Percentiles rank a stretch among this genome's conserved stretches.
Conservation (phyloP, 2,113 vertebrate species). For the Amazona guildingii region DNA sequence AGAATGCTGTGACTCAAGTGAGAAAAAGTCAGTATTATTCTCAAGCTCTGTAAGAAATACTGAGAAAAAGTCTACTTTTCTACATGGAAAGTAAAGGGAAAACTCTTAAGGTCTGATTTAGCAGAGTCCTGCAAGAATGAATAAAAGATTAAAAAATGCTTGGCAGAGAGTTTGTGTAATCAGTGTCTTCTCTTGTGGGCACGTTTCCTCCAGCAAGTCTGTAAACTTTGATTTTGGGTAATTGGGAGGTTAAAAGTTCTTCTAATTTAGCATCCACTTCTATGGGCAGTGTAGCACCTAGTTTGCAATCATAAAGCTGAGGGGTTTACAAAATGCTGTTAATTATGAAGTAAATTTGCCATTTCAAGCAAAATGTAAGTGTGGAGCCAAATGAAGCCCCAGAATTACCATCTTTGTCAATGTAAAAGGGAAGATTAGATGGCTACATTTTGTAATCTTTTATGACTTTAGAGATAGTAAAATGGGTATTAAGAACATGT, state of each 20-base stretch:
- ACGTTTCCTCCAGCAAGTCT: background rate
- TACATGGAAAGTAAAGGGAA: background rate
- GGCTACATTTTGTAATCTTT: background rate
- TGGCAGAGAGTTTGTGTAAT: background rate
- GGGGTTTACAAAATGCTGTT: background rate
- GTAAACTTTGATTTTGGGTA: constrained; percentile 46
- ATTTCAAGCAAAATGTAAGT: constrained; percentile 16
- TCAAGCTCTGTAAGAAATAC: background rate
- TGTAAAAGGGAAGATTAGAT: background rate
- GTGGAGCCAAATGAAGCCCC: background rate
- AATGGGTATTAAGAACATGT: background rate
- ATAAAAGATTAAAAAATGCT: constrained; percentile 30
- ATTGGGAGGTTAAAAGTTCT: constrained; percentile 40
- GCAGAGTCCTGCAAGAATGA: background rate
- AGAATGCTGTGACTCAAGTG: background rate
- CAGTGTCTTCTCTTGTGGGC: constrained; percentile 4
- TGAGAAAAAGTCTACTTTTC: background rate
- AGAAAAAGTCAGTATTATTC: background rate
- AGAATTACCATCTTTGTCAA: background rate
- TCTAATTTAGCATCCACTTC: constrained; percentile 44
- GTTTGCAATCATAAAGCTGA: constrained; percentile 26
- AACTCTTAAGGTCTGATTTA: background rate
- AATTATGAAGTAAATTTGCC: background rate
- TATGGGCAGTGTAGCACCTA: background rate
- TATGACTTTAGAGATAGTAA: background rate